Evolutionary conservation across 2,113 vertebrate genomes (phyloP).

Genomic region (Amblyopsis rosae): DNA sequence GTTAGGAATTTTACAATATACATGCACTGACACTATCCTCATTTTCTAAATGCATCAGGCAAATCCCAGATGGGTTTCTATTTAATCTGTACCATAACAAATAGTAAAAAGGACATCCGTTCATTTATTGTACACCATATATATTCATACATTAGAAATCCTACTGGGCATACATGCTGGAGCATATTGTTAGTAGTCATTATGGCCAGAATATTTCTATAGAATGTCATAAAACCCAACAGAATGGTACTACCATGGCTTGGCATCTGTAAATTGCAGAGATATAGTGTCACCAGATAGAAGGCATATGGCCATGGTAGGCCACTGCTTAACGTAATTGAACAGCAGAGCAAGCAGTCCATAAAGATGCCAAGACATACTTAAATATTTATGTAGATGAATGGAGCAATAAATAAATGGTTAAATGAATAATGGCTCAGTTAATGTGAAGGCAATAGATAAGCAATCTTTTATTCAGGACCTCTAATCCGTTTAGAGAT

Average conservation of each 20-base stretch:
- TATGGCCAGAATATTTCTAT: slow-evolving; percentile 57
- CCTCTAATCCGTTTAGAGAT: slow-evolving; percentile 52
- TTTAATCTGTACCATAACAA: slow-evolving; percentile 52
- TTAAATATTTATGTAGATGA: slow-evolving; percentile 85
- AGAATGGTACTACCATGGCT: slow-evolving; percentile 56
- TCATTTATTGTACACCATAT: slow-evolving; percentile 47
- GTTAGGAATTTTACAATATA: neutral
- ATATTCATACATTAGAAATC: slow-evolving; percentile 42
- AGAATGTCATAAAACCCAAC: slow-evolving; percentile 49
- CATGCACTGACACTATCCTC: neutral
- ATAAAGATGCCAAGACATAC: slow-evolving; percentile 85
- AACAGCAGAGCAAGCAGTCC: slow-evolving; percentile 79
- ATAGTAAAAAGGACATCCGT: slow-evolving; percentile 7
- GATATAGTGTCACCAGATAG: slow-evolving; percentile 71
- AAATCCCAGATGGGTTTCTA: slow-evolving; percentile 39
- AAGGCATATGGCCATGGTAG: slow-evolving; percentile 79
- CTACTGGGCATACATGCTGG: slow-evolving; percentile 43
- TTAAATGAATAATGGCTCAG: slow-evolving; percentile 81
- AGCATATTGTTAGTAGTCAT: slow-evolving; percentile 66
- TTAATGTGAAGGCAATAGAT: slow-evolving; percentile 92
- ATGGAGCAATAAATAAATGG: slow-evolving; percentile 82
- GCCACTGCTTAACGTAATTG: slow-evolving; percentile 78
- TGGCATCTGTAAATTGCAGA: slow-evolving; percentile 73
- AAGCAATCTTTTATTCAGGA: slow-evolving; percentile 79
- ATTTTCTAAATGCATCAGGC: slow-evolving; percentile 18